Base-by-base conservation (phyloP, 2,888 invertebrate species). In the Oscheius myriophilus region DNA sequence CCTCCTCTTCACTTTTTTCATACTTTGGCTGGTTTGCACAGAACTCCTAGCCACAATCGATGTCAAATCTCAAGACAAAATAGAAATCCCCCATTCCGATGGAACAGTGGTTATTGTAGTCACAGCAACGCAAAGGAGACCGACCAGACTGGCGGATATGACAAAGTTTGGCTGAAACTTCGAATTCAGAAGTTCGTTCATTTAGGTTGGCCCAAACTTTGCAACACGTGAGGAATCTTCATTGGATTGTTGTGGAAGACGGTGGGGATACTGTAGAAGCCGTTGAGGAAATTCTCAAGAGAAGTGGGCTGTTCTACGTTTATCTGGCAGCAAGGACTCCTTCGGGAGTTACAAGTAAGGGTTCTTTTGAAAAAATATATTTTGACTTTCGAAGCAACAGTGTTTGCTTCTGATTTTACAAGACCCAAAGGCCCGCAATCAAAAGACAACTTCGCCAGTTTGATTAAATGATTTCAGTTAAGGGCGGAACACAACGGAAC, bases 401-500 rank as follows among this genome's bases (percentile, higher is more conserved):
- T n/a, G n/a, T n/a, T n/a, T n/a, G n/a, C 55, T 42, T 14, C 16
- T 53, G 4, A 26, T 14, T 43, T 16, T 16, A 43, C 16, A 16
- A 43, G 12, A 12, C 45, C 12, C 11, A 12, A 16, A 57, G n/a
- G n/a, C n/a, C n/a, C n/a, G n/a, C n/a, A n/a, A n/a, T n/a, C 9
- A 33, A 33, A 33, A 33, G 9, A 9, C 33, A 33, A 33, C 9
- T 3, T 9, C 3, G 3, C 3, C 4, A 33, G 33, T 33, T 33
- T 33, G 33, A 6, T 33, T 33, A 9, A 6, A 6, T 33, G 33
- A n/a, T 33, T 33, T 33, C 33, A 79, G 79, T 57, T 57, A 64
- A 78, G 43, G 82, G 82, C 18, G 81, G 82, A 81, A 77, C 76
- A 59, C 82, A 82, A 46, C 63, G 82, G 23, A 79, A 79, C 49